Percentiles rank a stretch among this genome's conserved stretches.
phyloP scores from a whole-genome alignment of 2,888 invertebrate genomes.

The Homarus gammarus region DNA sequence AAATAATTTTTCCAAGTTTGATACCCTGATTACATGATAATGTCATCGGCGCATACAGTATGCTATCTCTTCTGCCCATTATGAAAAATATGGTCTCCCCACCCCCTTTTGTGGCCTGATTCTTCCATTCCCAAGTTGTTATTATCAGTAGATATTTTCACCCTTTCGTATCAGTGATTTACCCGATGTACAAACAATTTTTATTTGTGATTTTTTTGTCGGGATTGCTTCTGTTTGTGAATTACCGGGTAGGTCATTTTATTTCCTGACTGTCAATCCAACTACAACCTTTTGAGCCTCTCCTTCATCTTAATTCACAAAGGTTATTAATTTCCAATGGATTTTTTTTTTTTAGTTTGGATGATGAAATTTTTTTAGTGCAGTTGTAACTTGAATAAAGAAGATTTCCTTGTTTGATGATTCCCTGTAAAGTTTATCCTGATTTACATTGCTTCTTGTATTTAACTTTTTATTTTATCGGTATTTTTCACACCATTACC shows the following conservation, averaged over 20 bases:
- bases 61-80: constrained; percentile 13
- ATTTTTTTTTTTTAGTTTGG: no score
- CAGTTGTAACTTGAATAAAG: no score
- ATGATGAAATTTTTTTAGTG: no score
- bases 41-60: constrained; percentile 40
- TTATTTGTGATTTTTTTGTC: background rate
- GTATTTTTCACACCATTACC: background rate
- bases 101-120: constrained; percentile 25
- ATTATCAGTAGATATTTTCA: background rate
- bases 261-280: background rate
- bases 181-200: background rate
- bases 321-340: background rate
- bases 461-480: background rate
- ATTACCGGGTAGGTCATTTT: background rate
- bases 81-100: constrained; percentile 20
- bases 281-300: background rate
- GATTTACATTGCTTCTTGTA: background rate
- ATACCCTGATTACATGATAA: constrained; percentile 41
- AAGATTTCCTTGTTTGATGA: no score
- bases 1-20: constrained; percentile 31
- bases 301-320: background rate
- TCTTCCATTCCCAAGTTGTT: constrained; percentile 8
- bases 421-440: no score
- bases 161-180: background rate
- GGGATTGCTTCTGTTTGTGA: background rate